These are phyloP conservation scores for Reticulitermes lucifugus DNA, from an alignment of 2,888 invertebrate species.

Conservation along the genomic window DNA sequence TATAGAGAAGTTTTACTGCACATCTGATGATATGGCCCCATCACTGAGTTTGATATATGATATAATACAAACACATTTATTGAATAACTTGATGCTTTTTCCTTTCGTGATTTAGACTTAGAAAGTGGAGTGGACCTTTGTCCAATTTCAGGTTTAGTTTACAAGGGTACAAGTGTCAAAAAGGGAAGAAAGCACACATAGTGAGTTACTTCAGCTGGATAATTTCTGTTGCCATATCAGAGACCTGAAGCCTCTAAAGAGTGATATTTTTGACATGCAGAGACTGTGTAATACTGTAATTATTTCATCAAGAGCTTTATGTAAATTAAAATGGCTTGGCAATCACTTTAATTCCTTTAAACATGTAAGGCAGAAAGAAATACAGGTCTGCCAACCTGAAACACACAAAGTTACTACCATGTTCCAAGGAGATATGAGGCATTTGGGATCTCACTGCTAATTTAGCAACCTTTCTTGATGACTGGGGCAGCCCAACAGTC, in stretches of 20 bases:
- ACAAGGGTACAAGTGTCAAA: conserved; percentile 23
- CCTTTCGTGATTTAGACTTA: neutral
- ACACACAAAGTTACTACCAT: conserved; percentile 35
- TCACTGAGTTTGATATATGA: conserved; percentile 37
- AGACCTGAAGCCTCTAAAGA: neutral
- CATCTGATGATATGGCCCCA: conserved; percentile 37
- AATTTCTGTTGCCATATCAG: conserved; percentile 22
- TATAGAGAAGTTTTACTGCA: conserved; percentile 41
- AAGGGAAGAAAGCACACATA: conserved; percentile 33
- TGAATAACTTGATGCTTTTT: conserved; percentile 7
- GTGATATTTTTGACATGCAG: conserved; percentile 22
- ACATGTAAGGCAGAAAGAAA: conserved; percentile 30
- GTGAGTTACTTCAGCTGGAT: conserved; percentile 10
- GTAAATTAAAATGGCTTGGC: conserved; percentile 7
- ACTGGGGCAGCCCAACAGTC: too few species aligned
- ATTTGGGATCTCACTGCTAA: neutral
- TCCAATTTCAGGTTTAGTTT: conserved; percentile 9
- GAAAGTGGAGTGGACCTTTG: conserved; percentile 4
- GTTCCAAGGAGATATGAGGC: neutral
- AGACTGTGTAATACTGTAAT: conserved; percentile 19
- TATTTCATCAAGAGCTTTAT: conserved; percentile 18
- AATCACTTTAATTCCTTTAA: conserved; percentile 18
- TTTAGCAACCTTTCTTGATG: too few species aligned
- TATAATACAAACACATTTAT: conserved; percentile 30
- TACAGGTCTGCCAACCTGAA: conserved; percentile 25